These are phyloP conservation scores for Hypercompe scribonia DNA, from an alignment of 2,888 invertebrate species.

Conservation along the genomic window DNA sequence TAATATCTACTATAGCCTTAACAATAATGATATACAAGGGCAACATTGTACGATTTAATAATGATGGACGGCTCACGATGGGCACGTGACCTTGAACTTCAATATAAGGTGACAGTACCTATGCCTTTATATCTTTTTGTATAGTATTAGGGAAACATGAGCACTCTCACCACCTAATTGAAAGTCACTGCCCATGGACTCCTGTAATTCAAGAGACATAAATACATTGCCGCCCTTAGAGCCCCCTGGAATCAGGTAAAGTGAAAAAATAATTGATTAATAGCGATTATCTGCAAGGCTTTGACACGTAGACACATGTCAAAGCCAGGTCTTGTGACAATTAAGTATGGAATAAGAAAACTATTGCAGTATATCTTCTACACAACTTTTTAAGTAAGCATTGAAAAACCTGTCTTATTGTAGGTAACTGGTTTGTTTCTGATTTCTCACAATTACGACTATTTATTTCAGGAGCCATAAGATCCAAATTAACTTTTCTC, in stretches of 20 bases:
- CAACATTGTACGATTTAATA: not conserved
- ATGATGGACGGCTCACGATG: not conserved
- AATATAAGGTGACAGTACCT: not conserved
- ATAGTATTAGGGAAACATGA: not conserved
- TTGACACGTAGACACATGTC: no score
- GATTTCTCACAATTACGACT: not conserved
- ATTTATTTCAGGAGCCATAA: not conserved
- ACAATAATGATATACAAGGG: not conserved
- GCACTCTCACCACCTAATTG: no score
- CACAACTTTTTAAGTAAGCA: not conserved
- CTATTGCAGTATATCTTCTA: not conserved
- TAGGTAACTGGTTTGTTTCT: not conserved
- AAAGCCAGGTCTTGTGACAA: no score
- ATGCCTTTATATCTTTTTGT: not conserved
- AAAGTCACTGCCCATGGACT: not conserved
- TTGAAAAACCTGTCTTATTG: not conserved
- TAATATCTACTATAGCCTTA: not conserved
- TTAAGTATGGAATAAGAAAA: no score
- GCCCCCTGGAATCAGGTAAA: not conserved
- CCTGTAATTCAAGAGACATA: not conserved
- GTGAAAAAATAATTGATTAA: no score
- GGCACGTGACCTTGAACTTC: not conserved
- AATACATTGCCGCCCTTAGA: not conserved
- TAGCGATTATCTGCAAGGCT: no score
- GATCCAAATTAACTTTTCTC: conserved; percentile 45